phyloP scores from a whole-genome alignment of 2,888 invertebrate species.

The Noctua comes region DNA sequence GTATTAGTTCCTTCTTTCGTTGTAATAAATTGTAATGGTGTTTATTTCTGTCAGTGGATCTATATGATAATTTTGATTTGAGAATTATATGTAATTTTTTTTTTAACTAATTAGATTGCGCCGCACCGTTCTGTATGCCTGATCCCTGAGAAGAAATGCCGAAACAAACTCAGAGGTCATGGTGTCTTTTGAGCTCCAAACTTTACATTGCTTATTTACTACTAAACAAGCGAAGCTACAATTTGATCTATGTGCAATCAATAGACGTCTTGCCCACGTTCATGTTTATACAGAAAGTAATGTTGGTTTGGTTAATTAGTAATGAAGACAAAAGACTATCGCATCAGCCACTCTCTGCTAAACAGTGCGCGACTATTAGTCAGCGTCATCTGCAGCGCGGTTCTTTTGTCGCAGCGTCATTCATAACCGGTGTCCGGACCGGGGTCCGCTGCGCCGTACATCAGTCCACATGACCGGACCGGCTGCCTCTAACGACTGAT shows the following conservation, averaged over 20 bases:
- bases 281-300: conserved; percentile 53
- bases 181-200: background rate
- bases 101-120: background rate
- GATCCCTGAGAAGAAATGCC: background rate
- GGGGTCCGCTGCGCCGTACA: conserved; percentile 55
- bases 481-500: conserved; percentile 75
- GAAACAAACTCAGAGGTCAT: background rate
- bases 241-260: conserved; percentile 12
- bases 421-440: conserved; percentile 68
- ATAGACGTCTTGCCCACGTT: conserved; percentile 8
- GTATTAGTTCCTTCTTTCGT: conserved; percentile 35
- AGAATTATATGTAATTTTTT: background rate
- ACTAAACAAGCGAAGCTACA: background rate
- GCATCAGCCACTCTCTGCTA: conserved; percentile 66
- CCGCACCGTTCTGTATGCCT: background rate
- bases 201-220: background rate
- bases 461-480: conserved; percentile 65
- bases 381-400: conserved; percentile 78
- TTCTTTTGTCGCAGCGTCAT: conserved; percentile 81
- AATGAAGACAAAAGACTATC: conserved; percentile 69
- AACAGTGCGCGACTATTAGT: conserved; percentile 76
- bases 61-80: background rate
- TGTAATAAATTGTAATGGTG: background rate
- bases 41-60: background rate
- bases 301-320: conserved; percentile 72